phyloP scores from a whole-genome alignment of 2,797 vertebrate species.

The Onychomys arenicola region DNA sequence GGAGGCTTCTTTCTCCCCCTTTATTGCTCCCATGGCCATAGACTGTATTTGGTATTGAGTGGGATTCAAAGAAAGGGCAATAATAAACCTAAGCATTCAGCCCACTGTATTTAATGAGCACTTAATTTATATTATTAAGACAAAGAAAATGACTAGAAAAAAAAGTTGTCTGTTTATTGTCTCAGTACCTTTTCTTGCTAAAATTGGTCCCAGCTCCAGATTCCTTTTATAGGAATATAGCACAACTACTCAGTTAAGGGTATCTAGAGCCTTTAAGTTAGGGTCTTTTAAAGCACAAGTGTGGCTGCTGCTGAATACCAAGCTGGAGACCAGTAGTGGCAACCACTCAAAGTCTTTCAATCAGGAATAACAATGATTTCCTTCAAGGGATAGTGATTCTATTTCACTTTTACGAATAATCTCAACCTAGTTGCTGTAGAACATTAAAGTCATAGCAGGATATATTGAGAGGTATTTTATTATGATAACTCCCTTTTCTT shows the following conservation, averaged over 20 bases:
- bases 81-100: not conserved
- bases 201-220: not conserved
- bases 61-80: not conserved
- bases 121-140: slow-evolving; percentile 12
- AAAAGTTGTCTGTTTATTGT: not conserved
- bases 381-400: slow-evolving; percentile 81
- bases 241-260: not conserved
- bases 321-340: not conserved
- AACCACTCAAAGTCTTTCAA: slow-evolving; percentile 72
- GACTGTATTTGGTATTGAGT: slow-evolving; percentile 66
- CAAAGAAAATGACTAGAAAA: slow-evolving; percentile 5
- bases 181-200: not conserved
- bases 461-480: slow-evolving; percentile 66
- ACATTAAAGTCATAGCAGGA: slow-evolving; percentile 59
- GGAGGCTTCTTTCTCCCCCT: not conserved
- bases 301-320: not conserved
- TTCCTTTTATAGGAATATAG: not conserved
- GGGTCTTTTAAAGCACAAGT: not conserved
- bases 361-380: slow-evolving; percentile 77
- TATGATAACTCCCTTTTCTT: slow-evolving; percentile 64
- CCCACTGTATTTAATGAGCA: not conserved
- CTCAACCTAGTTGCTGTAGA: slow-evolving; percentile 79
- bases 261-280: not conserved
- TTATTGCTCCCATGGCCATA: not conserved
- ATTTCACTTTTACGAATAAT: slow-evolving; percentile 81